Evolutionary conservation across 2,888 invertebrate genomes (phyloP).

Genomic region (Athetis lepigone): DNA sequence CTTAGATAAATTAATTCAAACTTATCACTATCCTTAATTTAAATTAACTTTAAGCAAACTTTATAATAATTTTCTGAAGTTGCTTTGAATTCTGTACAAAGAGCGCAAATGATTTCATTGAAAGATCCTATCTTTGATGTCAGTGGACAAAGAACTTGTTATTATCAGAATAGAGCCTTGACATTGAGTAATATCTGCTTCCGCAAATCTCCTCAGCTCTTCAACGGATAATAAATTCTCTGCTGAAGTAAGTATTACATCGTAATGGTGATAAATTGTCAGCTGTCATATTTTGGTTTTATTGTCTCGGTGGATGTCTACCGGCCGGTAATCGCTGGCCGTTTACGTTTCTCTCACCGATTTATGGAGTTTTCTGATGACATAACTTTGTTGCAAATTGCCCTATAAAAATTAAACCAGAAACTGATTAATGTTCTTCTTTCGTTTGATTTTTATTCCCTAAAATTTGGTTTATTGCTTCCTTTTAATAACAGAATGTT

Average conservation of each 20-base stretch:
- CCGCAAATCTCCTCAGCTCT: conserved; percentile 74
- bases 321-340: conserved; percentile 77
- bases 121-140: conserved; percentile 59
- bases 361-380: conserved; percentile 85
- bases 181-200: conserved; percentile 79
- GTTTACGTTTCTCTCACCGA: conserved; percentile 81
- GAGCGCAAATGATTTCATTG: conserved; percentile 58
- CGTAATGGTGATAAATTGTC: conserved; percentile 78
- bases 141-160: conserved; percentile 67
- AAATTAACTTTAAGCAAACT: conserved; percentile 7
- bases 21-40: background rate
- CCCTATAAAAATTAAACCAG: conserved; percentile 80
- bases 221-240: conserved; percentile 77
- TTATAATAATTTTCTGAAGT: background rate
- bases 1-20: background rate
- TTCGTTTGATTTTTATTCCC: conserved; percentile 17
- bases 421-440: conserved; percentile 30
- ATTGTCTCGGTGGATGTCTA: conserved; percentile 78
- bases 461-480: conserved; percentile 17
- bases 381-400: conserved; percentile 84
- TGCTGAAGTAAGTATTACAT: conserved; percentile 74
- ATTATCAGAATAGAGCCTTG: conserved; percentile 72
- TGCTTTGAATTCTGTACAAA: conserved; percentile 8
- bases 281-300: conserved; percentile 81
- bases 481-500: conserved; percentile 8